A percentile compares a stretch with the other conserved stretches of the same genome.
phyloP scores from a whole-genome alignment of 2,888 invertebrate species.

The Germaria angustata region DNA sequence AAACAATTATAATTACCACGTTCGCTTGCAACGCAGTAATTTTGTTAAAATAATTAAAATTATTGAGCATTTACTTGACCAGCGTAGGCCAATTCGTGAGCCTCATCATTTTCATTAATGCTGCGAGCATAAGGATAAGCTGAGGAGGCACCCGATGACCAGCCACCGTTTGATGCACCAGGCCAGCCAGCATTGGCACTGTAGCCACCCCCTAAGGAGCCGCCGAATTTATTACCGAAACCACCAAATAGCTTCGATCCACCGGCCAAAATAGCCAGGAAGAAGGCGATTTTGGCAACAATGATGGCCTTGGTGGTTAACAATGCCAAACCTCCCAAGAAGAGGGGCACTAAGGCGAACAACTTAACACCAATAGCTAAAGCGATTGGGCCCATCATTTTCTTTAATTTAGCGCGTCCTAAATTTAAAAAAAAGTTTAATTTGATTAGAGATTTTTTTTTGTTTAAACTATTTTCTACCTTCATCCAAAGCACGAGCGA shows the following conservation, averaged over 20 bases:
- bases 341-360: conserved; percentile 85
- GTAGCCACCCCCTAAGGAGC: conserved; percentile 73
- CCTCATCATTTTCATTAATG: conserved; percentile 82
- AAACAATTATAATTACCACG: background rate
- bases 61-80: conserved; percentile 81
- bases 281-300: conserved; percentile 88
- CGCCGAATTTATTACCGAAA: conserved; percentile 79
- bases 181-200: conserved; percentile 71
- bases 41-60: conserved; percentile 4
- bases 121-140: conserved; percentile 81
- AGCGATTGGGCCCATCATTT: conserved; percentile 85
- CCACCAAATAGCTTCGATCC: conserved; percentile 85
- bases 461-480: conserved; percentile 80
- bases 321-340: conserved; percentile 86
- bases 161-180: conserved; percentile 66
- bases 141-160: conserved; percentile 74
- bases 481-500: conserved; percentile 88
- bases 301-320: conserved; percentile 88
- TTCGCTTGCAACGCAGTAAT: conserved; percentile 36
- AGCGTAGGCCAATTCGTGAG: conserved; percentile 87
- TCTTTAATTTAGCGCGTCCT: conserved; percentile 90
- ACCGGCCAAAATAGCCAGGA: conserved; percentile 86
- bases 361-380: conserved; percentile 87
- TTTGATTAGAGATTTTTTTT: conserved; percentile 15
- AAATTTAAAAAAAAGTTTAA: conserved; percentile 60